phyloP scores from a whole-genome alignment of 1,140 invertebrate genomes.

The Stenopsyche tienmushanensis region DNA sequence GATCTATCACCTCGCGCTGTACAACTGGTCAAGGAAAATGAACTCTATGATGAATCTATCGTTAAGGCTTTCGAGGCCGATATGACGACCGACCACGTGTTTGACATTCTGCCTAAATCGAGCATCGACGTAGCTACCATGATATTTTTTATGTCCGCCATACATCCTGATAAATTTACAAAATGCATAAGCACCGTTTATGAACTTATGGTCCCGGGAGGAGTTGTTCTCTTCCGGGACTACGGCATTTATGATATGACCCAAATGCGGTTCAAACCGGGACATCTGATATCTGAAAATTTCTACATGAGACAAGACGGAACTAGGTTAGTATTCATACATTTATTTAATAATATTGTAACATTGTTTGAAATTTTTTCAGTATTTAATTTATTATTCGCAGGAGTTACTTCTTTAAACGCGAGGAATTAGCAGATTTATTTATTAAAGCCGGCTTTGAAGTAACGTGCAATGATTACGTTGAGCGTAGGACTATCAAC shows the following conservation, averaged over 20 bases:
- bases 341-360: conserved; percentile 24
- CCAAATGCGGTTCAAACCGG: conserved; percentile 89
- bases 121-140: conserved; percentile 84
- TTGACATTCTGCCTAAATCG: conserved; percentile 52
- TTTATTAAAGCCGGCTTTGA: conserved; percentile 70
- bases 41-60: conserved; percentile 57
- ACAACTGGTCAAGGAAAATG: conserved; percentile 76
- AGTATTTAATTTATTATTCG: conserved; percentile 43
- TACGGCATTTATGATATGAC: conserved; percentile 99
- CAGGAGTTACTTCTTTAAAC: conserved; percentile 81
- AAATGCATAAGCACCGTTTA: conserved; percentile 69
- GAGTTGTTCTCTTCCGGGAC: conserved; percentile 88
- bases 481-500: conserved; percentile 86
- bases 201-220: conserved; percentile 74
- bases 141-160: conserved; percentile 95
- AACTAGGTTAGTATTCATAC: conserved; percentile 67
- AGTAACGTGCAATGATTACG: conserved; percentile 67
- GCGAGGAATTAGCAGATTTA: conserved; percentile 65
- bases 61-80: conserved; percentile 79
- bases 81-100: conserved; percentile 64
- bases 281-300: conserved; percentile 91
- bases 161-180: conserved; percentile 81
- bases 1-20: conserved; percentile 92
- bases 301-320: conserved; percentile 98
- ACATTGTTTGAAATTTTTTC: conserved; percentile 34